Percentiles rank a stretch among this genome's conserved stretches.
These are phyloP conservation scores for Solenodon paradoxus DNA, from an alignment of 2,113 vertebrate species.

Conservation along the genomic window DNA sequence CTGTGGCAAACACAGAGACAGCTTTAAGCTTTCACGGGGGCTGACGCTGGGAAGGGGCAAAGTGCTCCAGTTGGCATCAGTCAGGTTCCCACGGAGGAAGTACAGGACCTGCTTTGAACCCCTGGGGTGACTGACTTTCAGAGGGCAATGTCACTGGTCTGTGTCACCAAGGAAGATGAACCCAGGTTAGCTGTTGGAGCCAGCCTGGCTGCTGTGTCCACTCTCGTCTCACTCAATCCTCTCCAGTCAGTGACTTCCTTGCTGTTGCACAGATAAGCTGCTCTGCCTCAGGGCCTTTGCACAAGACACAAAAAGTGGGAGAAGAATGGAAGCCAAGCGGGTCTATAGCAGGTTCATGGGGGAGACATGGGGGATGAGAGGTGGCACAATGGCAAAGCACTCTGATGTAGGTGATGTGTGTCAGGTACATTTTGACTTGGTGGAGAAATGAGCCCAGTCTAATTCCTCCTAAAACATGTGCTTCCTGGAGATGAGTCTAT, in stretches of 20 bases:
- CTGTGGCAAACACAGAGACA: slow-evolving; percentile 79
- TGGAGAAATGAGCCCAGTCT: too few relatives aligned
- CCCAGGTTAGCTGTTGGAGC: not conserved
- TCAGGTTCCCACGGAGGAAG: not conserved
- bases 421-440: not conserved
- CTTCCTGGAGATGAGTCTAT: not conserved
- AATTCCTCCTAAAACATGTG: not conserved
- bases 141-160: not conserved
- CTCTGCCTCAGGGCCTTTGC: not conserved
- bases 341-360: not conserved
- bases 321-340: not conserved
- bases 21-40: not conserved
- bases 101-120: not conserved
- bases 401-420: not conserved
- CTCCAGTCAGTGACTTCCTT: not conserved
- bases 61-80: not conserved
- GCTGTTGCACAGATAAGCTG: not conserved
- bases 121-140: not conserved
- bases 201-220: not conserved
- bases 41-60: not conserved
- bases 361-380: not conserved
- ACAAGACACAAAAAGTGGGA: not conserved
- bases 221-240: not conserved
- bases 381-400: not conserved
- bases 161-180: not conserved